These are phyloP conservation scores for Manacus vitellinus DNA, from an alignment of 2,113 vertebrate species.

Conservation along the genomic window DNA sequence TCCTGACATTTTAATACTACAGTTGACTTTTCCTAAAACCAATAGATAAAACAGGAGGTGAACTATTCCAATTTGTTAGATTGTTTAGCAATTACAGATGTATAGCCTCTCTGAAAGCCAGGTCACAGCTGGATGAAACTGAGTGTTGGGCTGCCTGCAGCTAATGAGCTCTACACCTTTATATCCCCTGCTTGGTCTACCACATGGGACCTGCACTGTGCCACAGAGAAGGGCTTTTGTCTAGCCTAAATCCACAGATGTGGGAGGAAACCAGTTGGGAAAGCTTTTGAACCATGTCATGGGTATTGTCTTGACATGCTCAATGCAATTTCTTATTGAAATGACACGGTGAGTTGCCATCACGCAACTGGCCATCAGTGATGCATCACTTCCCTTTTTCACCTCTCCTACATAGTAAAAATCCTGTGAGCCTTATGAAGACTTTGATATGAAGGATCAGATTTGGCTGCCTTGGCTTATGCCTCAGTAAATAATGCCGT, in stretches of 20 bases:
- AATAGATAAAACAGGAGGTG: neutral
- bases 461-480: neutral
- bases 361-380: fast-evolving
- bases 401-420: neutral
- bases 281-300: neutral
- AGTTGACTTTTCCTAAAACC: neutral
- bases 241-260: neutral
- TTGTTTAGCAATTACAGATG: neutral
- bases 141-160: neutral
- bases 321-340: neutral
- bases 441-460: neutral
- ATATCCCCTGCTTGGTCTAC: neutral
- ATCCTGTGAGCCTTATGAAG: neutral
- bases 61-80: neutral
- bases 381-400: neutral
- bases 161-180: neutral
- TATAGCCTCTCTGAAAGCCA: neutral
- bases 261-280: neutral
- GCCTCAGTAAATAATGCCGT: neutral
- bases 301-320: neutral
- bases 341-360: neutral
- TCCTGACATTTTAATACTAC: constrained; percentile 22
- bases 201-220: neutral
- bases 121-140: neutral
- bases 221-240: neutral